These are phyloP conservation scores for Plectropomus leopardus DNA, from an alignment of 2,113 vertebrate genomes.

Conservation along the genomic window DNA sequence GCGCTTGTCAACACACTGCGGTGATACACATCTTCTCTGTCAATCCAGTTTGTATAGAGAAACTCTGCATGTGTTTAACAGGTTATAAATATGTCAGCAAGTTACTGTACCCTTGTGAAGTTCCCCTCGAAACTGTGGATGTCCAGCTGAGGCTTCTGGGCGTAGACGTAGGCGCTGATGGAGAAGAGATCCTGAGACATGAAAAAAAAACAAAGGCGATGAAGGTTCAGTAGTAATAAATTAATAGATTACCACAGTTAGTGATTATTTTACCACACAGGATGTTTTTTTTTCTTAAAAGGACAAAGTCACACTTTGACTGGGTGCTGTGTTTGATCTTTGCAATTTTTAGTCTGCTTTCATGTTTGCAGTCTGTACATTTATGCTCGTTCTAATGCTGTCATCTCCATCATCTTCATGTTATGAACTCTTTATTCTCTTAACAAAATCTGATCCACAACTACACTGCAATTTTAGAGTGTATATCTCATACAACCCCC, in stretches of 20 bases:
- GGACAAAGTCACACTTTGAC: background rate
- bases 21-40: slow-evolving; percentile 62
- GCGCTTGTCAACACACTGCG: slow-evolving; percentile 51
- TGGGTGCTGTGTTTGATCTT: background rate
- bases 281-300: background rate
- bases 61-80: slow-evolving; percentile 55
- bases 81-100: slow-evolving; percentile 61
- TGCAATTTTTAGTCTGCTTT: background rate
- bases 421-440: too few species aligned
- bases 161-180: slow-evolving; percentile 93
- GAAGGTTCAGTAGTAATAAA: background rate
- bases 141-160: slow-evolving; percentile 96
- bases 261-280: background rate
- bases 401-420: too few species aligned
- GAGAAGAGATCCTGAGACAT: slow-evolving; percentile 95
- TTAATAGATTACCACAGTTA: background rate
- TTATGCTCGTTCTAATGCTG: too few species aligned
- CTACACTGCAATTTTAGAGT: too few species aligned
- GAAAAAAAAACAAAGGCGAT: background rate
- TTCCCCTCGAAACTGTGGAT: slow-evolving; percentile 99
- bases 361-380: background rate
- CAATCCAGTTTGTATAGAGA: slow-evolving; percentile 31
- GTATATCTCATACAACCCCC: too few species aligned
- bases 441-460: too few species aligned
- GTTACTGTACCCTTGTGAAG: slow-evolving; percentile 93